A percentile compares a stretch with the other conserved stretches of the same genome.
These are phyloP conservation scores for Columbina picui DNA, from an alignment of 2,113 vertebrate genomes.

Conservation along the genomic window DNA sequence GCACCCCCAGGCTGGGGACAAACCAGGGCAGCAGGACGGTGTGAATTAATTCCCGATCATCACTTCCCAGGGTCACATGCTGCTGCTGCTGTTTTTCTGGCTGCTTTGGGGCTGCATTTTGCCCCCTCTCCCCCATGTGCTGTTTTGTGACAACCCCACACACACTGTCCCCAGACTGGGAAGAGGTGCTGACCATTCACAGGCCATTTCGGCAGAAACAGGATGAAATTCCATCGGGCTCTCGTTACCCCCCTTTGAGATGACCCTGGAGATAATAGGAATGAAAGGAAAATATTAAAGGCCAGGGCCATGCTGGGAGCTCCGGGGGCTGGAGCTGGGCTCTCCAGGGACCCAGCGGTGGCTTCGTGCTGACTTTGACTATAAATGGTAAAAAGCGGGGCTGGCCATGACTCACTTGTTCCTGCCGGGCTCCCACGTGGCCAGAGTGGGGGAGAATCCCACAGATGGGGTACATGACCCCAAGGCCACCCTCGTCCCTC, in stretches of 20 bases:
- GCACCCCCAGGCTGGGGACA: too few relatives aligned
- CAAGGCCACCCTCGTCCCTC: background rate
- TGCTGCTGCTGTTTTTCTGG: background rate
- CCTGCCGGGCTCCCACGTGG: slow-evolving; percentile 39
- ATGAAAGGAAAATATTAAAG: slow-evolving; percentile 47
- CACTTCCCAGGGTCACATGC: background rate
- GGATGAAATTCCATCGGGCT: slow-evolving; percentile 15
- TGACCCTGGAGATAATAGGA: slow-evolving; percentile 49
- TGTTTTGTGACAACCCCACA: background rate
- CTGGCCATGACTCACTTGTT: slow-evolving; percentile 44
- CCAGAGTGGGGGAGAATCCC: slow-evolving; percentile 39
- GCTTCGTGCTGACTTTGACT: slow-evolving; percentile 55
- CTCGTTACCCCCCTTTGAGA: slow-evolving; percentile 4
- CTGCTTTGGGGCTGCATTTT: rapidly evolving
- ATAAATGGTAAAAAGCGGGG: slow-evolving; percentile 68
- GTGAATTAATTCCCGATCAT: background rate
- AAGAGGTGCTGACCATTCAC: background rate
- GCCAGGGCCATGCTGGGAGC: slow-evolving; percentile 28
- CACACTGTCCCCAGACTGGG: background rate
- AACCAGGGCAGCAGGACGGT: rapidly evolving
- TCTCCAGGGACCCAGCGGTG: slow-evolving; percentile 34
- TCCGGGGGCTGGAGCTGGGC: background rate
- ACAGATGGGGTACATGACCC: slow-evolving; percentile 27
- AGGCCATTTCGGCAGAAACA: background rate
- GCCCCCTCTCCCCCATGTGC: rapidly evolving